Conservation (phyloP, 2,888 invertebrate genomes). For the Watsonalla cultraria region DNA sequence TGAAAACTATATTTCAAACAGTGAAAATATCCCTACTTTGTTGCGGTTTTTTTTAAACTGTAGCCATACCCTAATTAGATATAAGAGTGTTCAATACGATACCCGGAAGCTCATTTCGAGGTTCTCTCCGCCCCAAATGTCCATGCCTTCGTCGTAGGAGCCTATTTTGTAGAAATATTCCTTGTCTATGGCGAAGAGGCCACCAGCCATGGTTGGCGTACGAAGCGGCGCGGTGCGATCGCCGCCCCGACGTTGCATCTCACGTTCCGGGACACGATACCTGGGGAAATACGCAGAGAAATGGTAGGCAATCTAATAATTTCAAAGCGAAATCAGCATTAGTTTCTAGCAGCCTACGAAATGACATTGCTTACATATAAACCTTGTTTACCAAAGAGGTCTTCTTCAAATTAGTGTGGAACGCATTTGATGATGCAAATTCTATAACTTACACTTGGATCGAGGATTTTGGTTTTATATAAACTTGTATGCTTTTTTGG, state of each 20-base stretch:
- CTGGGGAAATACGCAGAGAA: conserved; percentile 52
- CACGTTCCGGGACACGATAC: conserved; percentile 98
- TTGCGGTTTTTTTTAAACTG: background rate
- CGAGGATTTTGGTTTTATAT: too few species aligned
- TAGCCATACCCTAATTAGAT: background rate
- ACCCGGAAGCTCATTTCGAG: conserved; percentile 97
- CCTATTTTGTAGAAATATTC: conserved; percentile 99
- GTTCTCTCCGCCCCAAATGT: conserved; percentile 99
- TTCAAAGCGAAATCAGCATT: too few species aligned
- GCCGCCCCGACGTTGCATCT: conserved; percentile 94
- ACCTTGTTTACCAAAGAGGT: too few species aligned
- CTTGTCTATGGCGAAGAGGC: conserved; percentile 95
- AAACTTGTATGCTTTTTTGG: too few species aligned
- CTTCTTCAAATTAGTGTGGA: too few species aligned
- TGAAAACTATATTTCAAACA: background rate
- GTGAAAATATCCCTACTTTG: background rate
- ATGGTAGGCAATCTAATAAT: too few species aligned
- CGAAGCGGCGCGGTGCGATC: conserved; percentile 95
- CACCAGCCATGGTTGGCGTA: conserved; percentile 99
- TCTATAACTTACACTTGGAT: too few species aligned
- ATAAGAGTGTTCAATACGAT: conserved; percentile 45
- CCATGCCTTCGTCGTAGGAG: conserved; percentile 99
- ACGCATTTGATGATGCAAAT: too few species aligned
- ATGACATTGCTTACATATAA: too few species aligned
- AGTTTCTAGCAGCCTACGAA: too few species aligned